Conservation (phyloP, 2,888 invertebrate species). For the Venusia cambrica region DNA sequence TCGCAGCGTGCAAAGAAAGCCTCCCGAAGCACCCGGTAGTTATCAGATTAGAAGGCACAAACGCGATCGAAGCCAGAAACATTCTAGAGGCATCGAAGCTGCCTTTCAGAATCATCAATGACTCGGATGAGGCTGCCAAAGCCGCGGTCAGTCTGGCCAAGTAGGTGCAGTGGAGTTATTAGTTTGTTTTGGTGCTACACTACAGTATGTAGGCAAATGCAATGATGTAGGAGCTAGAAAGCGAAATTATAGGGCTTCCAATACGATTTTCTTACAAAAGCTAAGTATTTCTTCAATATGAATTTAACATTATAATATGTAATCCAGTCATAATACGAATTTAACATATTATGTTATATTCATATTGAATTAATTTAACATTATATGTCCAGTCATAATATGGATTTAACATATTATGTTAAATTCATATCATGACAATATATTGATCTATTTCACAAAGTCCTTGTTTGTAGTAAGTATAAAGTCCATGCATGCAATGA, state of each 20-base stretch:
- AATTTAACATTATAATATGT: slow-evolving; percentile 3
- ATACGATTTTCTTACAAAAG: slow-evolving; percentile 2
- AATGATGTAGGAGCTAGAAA: background rate
- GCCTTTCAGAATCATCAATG: slow-evolving; percentile 89
- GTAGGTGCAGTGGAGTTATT: slow-evolving; percentile 17
- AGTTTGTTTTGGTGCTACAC: slow-evolving; percentile 4
- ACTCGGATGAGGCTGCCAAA: slow-evolving; percentile 96
- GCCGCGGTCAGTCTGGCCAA: slow-evolving; percentile 85
- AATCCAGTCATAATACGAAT: background rate
- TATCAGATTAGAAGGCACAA: slow-evolving; percentile 97
- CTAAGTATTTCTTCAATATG: slow-evolving; percentile 3
- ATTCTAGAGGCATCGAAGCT: slow-evolving; percentile 92
- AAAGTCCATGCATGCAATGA: too few relatives aligned
- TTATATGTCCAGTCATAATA: too few relatives aligned
- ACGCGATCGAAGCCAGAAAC: slow-evolving; percentile 90
- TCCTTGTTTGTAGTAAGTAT: too few relatives aligned
- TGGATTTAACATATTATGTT: too few relatives aligned
- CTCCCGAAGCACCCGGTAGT: slow-evolving; percentile 93
- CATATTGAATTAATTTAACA: too few relatives aligned
- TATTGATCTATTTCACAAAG: too few relatives aligned
- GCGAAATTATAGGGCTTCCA: slow-evolving; percentile 12
- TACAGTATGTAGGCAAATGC: background rate
- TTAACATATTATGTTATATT: too few relatives aligned
- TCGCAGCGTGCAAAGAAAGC: slow-evolving; percentile 91
- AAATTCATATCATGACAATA: too few relatives aligned